Evolutionary conservation across 1,140 invertebrate species (phyloP).

Genomic region (Rhysida immarginata): DNA sequence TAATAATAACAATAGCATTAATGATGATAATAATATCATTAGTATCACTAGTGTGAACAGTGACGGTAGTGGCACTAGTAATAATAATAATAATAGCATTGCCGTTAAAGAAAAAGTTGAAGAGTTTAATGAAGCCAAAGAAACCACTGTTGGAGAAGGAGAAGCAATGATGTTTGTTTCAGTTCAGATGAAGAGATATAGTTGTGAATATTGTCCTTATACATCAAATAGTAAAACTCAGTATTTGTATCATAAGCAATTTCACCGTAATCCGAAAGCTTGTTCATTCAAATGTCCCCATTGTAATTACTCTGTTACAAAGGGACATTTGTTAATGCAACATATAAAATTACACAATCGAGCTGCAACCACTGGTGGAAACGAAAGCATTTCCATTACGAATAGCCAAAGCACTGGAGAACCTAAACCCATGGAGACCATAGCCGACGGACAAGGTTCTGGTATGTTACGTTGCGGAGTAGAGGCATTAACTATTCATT

Average conservation of each 20-base stretch:
- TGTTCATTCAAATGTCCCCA: slow-evolving; percentile 57
- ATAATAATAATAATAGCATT: neutral
- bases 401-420: neutral
- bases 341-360: slow-evolving; percentile 59
- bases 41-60: too few species aligned
- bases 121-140: slow-evolving; percentile 13
- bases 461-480: neutral
- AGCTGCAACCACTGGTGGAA: slow-evolving; percentile 15
- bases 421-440: neutral
- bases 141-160: neutral
- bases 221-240: slow-evolving; percentile 68
- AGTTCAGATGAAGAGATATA: slow-evolving; percentile 38
- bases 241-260: slow-evolving; percentile 67
- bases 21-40: too few species aligned
- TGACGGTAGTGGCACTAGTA: neutral
- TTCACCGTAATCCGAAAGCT: slow-evolving; percentile 48
- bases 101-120: neutral
- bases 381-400: neutral
- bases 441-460: neutral
- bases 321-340: slow-evolving; percentile 56
- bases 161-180: neutral
- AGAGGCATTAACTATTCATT: slow-evolving; percentile 14
- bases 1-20: neutral
- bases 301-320: slow-evolving; percentile 67
- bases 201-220: slow-evolving; percentile 57